phyloP scores from a whole-genome alignment of 2,113 vertebrate genomes.

The Tachuris rubrigastra region DNA sequence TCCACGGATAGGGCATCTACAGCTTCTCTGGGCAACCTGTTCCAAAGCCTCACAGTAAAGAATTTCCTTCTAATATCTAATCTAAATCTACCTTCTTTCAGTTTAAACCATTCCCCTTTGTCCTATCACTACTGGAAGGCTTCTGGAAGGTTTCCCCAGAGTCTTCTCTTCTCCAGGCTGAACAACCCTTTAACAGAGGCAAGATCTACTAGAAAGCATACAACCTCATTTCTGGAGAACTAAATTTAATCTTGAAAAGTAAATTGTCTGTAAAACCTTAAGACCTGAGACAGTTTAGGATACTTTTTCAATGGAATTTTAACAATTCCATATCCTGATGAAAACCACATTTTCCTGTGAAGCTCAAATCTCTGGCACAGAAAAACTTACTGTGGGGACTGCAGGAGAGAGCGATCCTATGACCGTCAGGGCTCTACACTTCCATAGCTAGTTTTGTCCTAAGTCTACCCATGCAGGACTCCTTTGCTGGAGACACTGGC shows the following conservation, averaged over 20 bases:
- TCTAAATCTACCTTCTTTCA: neutral
- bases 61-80: neutral
- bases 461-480: neutral
- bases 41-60: neutral
- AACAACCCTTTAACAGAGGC: neutral
- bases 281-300: neutral
- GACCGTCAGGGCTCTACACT: accelerated
- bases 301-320: neutral
- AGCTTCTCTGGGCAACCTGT: neutral
- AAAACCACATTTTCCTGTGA: neutral
- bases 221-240: neutral
- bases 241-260: neutral
- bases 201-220: neutral
- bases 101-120: neutral
- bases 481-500: neutral
- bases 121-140: neutral
- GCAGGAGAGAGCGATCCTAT: neutral
- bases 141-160: neutral
- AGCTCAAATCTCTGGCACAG: neutral
- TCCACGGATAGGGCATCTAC: neutral
- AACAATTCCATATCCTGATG: neutral
- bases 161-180: neutral
- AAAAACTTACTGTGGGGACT: neutral
- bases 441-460: neutral
- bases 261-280: neutral